Percentiles rank a stretch among this genome's conserved stretches.
phyloP scores from a whole-genome alignment of 2,797 vertebrate genomes.

The Emys orbicularis region DNA sequence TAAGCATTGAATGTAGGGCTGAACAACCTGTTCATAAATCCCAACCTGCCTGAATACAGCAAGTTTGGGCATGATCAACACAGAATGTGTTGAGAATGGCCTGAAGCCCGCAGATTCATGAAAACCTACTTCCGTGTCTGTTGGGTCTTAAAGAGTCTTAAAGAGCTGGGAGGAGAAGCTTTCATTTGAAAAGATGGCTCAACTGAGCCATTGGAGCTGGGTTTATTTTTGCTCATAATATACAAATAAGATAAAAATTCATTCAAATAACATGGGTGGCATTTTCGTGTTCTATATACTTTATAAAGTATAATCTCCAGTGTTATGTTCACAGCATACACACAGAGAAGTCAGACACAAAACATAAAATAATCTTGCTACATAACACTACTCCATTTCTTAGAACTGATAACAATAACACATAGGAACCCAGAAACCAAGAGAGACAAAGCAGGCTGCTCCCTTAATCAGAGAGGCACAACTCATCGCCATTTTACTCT shows the following conservation, averaged over 20 bases:
- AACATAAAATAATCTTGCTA: not conserved
- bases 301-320: not conserved
- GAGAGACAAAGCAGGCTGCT: not conserved
- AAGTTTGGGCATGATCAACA: slow-evolving; percentile 70
- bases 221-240: slow-evolving; percentile 26
- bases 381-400: not conserved
- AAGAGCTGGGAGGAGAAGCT: rapidly evolving
- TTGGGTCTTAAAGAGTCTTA: slow-evolving; percentile 38
- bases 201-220: not conserved
- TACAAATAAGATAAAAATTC: not conserved
- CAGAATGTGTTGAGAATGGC: slow-evolving; percentile 59
- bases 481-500: not conserved
- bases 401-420: not conserved
- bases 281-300: not conserved
- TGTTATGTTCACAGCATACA: not conserved
- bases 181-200: slow-evolving; percentile 11
- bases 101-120: slow-evolving; percentile 56
- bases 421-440: not conserved
- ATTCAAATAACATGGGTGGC: slow-evolving; percentile 2
- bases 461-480: not conserved
- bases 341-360: not conserved
- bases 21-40: slow-evolving; percentile 73
- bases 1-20: slow-evolving; percentile 62
- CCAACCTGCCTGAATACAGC: slow-evolving; percentile 64
- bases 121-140: slow-evolving; percentile 62